Conservation (phyloP, 2,113 vertebrate genomes). For the Lynx canadensis region DNA sequence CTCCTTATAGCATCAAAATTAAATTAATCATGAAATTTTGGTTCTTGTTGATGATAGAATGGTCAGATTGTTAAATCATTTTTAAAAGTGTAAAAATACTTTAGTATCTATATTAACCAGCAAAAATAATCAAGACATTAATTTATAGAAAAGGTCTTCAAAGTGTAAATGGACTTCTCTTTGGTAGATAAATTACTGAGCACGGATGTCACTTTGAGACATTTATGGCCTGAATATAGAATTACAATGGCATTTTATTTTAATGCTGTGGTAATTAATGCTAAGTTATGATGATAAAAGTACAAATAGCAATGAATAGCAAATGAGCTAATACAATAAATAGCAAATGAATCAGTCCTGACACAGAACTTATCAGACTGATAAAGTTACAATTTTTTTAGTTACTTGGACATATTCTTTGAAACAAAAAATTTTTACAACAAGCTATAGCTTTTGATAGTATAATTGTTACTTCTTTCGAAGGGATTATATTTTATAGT, state of each 20-base stretch:
- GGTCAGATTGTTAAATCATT: neutral
- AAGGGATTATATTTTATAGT: neutral
- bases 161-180: neutral
- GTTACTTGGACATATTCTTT: neutral
- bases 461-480: neutral
- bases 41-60: neutral
- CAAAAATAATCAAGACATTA: neutral
- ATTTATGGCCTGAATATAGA: constrained; percentile 21
- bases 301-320: constrained; percentile 68
- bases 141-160: constrained; percentile 54
- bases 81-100: neutral
- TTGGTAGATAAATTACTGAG: constrained; percentile 23
- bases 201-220: neutral
- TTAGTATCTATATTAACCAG: constrained; percentile 50
- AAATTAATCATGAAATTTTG: neutral
- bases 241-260: constrained; percentile 66
- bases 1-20: constrained; percentile 14
- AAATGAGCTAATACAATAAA: constrained; percentile 62
- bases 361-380: constrained; percentile 27
- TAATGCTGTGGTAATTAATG: constrained; percentile 64
- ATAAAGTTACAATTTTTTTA: constrained; percentile 43
- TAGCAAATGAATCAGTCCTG: constrained; percentile 54
- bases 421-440: constrained; percentile 28
- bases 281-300: constrained; percentile 74
- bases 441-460: neutral